Evolutionary conservation across 2,888 invertebrate species (phyloP), one percentile per base, ranked within the genome.

Genomic region (Leucophenga montana): DNA sequence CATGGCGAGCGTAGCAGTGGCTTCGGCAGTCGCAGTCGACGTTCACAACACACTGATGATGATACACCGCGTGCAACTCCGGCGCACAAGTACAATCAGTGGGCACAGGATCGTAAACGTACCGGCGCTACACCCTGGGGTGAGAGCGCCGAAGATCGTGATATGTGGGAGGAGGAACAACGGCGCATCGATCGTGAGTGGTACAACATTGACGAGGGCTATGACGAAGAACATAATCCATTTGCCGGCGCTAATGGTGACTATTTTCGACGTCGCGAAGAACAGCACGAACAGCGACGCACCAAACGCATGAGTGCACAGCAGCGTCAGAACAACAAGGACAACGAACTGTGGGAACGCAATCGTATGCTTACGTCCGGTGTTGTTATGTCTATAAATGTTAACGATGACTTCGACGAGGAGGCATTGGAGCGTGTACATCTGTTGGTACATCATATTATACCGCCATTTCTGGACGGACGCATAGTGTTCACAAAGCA

Each of bases 401-500:
- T 95, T 33, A 96, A 94, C 86, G 96, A 97, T 79, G 98, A 98
- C 87, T 94, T 96, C 86, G 98, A 99, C 82, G 99, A 99, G 89
- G 97, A 98, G 87, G 95, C 94, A 57, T 94, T 97, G 70, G 97
- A 97, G 73, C 90, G 98, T 56, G 98, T 99, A 0, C 98, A 99
- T 90, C 90, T 99, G 18, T 89, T 99, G 8, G 99, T 99, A 0
- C 98, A 98, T 88, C 99, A 99, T 86, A 97, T 99, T 70, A 96
- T 99, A 8, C 99, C 99, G 0, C 99, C 99, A 0, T 99, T 99
- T 89, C 91, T 99, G 2, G 99, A 99, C 88, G 99, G 99, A 0
- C 91, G 99, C 68, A 99, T 99, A 78, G 98, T 99, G 0, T 99
- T 99, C 89, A 99, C 99, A 0, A 99, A 99, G 85, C 99, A 99